These are phyloP conservation scores for Asarcornis scutulata DNA, from an alignment of 2,113 vertebrate species.

Conservation along the genomic window DNA sequence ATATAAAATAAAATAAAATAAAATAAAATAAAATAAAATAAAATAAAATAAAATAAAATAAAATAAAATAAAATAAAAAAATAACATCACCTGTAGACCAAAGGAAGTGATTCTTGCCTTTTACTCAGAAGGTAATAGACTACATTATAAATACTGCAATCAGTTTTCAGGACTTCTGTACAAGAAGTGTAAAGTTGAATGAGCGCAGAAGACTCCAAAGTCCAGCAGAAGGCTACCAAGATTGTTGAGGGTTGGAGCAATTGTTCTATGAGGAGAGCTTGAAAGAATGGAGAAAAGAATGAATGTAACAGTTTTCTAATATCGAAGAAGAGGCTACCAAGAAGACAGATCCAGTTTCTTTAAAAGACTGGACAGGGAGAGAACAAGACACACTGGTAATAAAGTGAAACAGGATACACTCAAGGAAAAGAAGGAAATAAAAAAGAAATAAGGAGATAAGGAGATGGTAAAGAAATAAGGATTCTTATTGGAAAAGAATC, in stretches of 20 bases:
- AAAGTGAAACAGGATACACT: neutral
- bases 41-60: too few relatives aligned
- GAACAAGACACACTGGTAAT: neutral
- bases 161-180: neutral
- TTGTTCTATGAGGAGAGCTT: neutral
- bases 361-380: neutral
- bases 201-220: neutral
- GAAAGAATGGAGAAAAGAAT: neutral
- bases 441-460: neutral
- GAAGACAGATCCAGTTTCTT: neutral
- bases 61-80: too few relatives aligned
- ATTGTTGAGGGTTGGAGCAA: accelerated
- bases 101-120: neutral
- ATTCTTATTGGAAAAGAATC: neutral
- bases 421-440: neutral
- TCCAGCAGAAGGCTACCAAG: neutral
- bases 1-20: too few relatives aligned
- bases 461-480: too few relatives aligned
- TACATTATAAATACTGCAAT: neutral
- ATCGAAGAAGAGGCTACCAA: neutral
- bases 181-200: neutral
- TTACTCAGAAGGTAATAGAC: neutral
- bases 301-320: neutral
- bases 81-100: neutral
- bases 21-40: too few relatives aligned